Base-by-base conservation (phyloP, 2,113 vertebrate species). In the Phrynosoma platyrhinos region DNA sequence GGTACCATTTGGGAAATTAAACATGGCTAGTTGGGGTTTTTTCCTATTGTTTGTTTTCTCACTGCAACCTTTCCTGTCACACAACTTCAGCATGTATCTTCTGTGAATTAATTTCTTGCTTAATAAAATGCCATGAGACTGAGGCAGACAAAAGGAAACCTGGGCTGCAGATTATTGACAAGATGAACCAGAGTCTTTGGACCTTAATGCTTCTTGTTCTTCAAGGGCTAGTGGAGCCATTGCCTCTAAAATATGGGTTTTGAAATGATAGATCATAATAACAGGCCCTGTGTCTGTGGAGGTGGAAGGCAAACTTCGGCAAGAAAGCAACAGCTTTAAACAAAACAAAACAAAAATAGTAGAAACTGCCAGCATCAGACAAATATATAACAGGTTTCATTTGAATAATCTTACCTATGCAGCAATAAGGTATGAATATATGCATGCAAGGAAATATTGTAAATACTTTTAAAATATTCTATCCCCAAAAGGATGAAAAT, bases 231-330 rank as follows among this genome's bases (percentile, higher is more conserved):
- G 92, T 96, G 91, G 94, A 87, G 32, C 94, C 94, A 96, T 94
- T 91, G 72, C 62, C 86, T 94, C 91, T 94, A 92, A 95, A 91
- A 90, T 90, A 93, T 94, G 93, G 93, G 92, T 95, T 96, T 95
- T 91, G 92, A 95, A 96, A 96, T 96, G 96, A 97, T 96, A 96
- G 94, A 97, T 97, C 96, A 95, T 96, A 96, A 96, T 94, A 95
- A 94, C 91, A 94, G 95, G 94, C 90, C 92, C 91, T 87, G 68
- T 93, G 91, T 53, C 9, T 95, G 94, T 93, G 93, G 92, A 96
- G 95, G 94, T 71, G 82, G 94, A 94, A 92, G 95, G 94, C 47
- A 47, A 47, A 47, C 97, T 97, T 97, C 96, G 97, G 95, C 94
- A 95, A 96, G 94, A 95, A 97, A 95, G 93, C 93, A 95, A 94